Evolutionary conservation across 2,888 invertebrate species (phyloP), one percentile per base, ranked within the genome.

Genomic region (Byasa hedistus): DNA sequence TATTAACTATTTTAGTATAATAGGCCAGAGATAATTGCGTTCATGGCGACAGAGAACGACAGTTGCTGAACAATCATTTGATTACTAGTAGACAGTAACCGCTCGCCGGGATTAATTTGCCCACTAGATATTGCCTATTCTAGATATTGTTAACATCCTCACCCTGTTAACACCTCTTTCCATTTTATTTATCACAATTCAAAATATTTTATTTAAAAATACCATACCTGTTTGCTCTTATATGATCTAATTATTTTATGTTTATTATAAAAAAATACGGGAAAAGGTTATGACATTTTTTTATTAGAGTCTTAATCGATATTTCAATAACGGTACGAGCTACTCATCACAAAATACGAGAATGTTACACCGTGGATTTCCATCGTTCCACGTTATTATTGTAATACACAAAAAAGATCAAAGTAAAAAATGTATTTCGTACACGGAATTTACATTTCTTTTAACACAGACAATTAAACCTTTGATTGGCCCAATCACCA

Each of bases 31-130:
- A 63, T 63, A 63, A 63, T 62, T 39, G 57, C 57, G 22, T 63
- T 57, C 44, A 19, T 19, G 63, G 57, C 57, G 63, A 48, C 63
- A 63, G n/a, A 32, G 57, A 12, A 44, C 44, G 57, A 57, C 51
- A 51, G 51, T 64, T 64, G 24, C 39, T 24, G 23, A 15, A 58
- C 36, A 64, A 57, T 64, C 52, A 64, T 57, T 57, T 57, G 52
- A 64, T 64, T 64, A 64, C 52, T 23, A 59, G 19, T 22, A 36
- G 64, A 39, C 36, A 58, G 32, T 24, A 44, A 12, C 36, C 23
- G 24, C 32, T 21, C 65, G 39, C 55, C 55, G 44, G 65, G 48
- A 60, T 22, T 48, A 60, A 27, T 56, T 65, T 56, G 44, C 23
- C 12, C 48, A 22, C 19, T 48, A 60, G 60, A 56, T 59, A 27